Base-by-base conservation (phyloP, 2,888 invertebrate species). In the Leucania comma region DNA sequence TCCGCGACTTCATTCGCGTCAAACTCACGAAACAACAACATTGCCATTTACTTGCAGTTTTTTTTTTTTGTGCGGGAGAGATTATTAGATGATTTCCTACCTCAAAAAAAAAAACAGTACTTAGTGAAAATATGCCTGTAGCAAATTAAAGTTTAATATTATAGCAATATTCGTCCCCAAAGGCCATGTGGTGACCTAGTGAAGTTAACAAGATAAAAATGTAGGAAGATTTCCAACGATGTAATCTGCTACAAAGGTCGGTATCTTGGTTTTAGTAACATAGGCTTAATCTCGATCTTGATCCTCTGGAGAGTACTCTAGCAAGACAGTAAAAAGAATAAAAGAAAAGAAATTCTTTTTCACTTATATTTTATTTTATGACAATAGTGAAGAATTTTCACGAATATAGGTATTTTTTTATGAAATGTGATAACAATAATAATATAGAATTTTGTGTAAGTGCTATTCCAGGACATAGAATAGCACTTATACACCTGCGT, bases 201-300 rank as follows among this genome's bases (percentile, higher is more conserved):
- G 14, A 72, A 46, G 9, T 17, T 71, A 35, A 42, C 62, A 20
- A 35, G 14, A 35, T 6, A 32, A 35, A 20, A 57, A 26, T 29
- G 22, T 38, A 20, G 9, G 12, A 29, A 62, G 14, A 12, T n/a
- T n/a, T 58, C 38, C 9, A 2, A 22, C 46, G 0, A 60, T 62
- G 6, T 50, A 24, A 50, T 38, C 12, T 2, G 2, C 20, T 38
- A 63, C 24, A 24, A 59, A 46, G 54, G 38, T 29, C n/a, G n/a
- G 29, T 4, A 48, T 58, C 46, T 75, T 0, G 22, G 24, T 48
- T 59, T 48, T 59, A 68, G 29, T 32, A 22, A 75, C n/a, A 32
- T 66, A 48, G 58, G 24, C 53, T 48, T 48, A 29, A 24, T 17
- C 32, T 12, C 12, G 42, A 22, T 42, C 17, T 48, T n/a, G 17